These are phyloP conservation scores for Tenrec ecaudatus DNA, from an alignment of 2,113 vertebrate species.

Conservation along the genomic window DNA sequence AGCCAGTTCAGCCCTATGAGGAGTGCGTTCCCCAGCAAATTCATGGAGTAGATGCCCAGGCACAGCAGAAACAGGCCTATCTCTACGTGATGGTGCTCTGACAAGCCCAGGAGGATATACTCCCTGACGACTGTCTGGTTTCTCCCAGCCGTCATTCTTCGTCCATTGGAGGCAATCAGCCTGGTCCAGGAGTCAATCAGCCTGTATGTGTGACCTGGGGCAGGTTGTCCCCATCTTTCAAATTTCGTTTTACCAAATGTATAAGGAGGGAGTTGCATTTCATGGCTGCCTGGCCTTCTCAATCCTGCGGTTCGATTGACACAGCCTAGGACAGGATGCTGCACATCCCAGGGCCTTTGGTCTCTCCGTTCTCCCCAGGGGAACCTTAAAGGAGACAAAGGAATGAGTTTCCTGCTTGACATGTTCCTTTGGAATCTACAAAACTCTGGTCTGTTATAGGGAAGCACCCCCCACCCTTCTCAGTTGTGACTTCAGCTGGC, in stretches of 20 bases:
- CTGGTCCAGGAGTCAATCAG: not conserved
- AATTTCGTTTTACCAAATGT: not conserved
- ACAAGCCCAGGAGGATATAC: conserved; percentile 70
- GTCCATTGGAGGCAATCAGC: not conserved
- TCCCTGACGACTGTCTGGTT: conserved; percentile 9
- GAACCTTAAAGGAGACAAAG: not conserved
- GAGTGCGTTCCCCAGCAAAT: conserved; percentile 65
- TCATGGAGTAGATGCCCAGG: conserved; percentile 54
- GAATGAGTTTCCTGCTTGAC: too few species aligned
- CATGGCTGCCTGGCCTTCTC: not conserved
- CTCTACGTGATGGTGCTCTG: not conserved
- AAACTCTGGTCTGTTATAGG: not conserved
- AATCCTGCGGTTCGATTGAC: not conserved
- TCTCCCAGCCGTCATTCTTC: not conserved
- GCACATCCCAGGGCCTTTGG: not conserved
- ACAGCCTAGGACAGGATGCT: not conserved
- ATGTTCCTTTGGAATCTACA: not conserved
- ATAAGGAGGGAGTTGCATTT: not conserved
- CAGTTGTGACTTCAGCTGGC: not conserved
- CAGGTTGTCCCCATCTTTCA: not conserved
- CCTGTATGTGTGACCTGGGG: not conserved
- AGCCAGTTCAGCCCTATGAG: conserved; percentile 56
- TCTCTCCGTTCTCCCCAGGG: not conserved
- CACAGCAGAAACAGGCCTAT: conserved; percentile 64
- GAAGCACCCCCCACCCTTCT: not conserved